These are phyloP conservation scores for Eudemis profundana DNA, from an alignment of 2,888 invertebrate genomes.

Conservation along the genomic window DNA sequence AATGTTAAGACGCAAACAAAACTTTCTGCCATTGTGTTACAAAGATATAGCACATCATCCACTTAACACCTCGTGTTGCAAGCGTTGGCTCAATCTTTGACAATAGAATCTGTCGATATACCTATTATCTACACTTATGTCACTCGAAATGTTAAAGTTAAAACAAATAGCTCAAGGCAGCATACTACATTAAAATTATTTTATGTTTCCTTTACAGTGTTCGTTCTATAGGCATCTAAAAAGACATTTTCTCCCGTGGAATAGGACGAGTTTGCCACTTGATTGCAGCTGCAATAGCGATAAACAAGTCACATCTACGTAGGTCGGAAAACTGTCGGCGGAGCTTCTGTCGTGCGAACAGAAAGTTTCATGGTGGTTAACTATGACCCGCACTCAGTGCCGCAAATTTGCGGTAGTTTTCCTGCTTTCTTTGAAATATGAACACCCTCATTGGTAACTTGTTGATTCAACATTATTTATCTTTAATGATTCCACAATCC, in stretches of 20 bases:
- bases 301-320: slow-evolving; percentile 14
- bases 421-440: slow-evolving; percentile 4
- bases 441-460: background rate
- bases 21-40: slow-evolving; percentile 47
- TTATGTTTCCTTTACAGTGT: slow-evolving; percentile 10
- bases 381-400: slow-evolving; percentile 43
- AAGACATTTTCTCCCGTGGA: slow-evolving; percentile 17
- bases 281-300: slow-evolving; percentile 16
- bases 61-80: slow-evolving; percentile 58
- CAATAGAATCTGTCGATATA: slow-evolving; percentile 49
- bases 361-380: slow-evolving; percentile 42
- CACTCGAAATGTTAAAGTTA: background rate
- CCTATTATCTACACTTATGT: slow-evolving; percentile 14
- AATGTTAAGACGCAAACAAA: slow-evolving; percentile 37
- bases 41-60: slow-evolving; percentile 41
- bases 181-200: slow-evolving; percentile 13
- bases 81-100: slow-evolving; percentile 57
- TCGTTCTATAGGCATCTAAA: background rate
- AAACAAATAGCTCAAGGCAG: background rate
- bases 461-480: background rate
- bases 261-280: slow-evolving; percentile 38
- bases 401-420: slow-evolving; percentile 54
- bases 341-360: slow-evolving; percentile 27
- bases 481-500: too few species aligned
- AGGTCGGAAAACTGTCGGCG: slow-evolving; percentile 27